Conservation (phyloP, 2,113 vertebrate species). For the Tichodroma muraria region DNA sequence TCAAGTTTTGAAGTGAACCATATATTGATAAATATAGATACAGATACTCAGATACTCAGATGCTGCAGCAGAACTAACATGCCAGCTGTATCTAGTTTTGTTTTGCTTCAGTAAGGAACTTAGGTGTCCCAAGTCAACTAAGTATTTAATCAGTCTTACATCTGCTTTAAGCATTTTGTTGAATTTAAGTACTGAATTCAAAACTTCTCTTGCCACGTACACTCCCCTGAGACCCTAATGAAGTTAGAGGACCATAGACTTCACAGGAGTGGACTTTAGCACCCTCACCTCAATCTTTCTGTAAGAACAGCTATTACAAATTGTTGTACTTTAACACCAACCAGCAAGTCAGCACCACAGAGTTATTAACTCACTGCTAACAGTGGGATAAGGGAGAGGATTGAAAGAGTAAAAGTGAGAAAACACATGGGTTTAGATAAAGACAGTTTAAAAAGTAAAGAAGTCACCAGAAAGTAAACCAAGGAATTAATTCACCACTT, state of each 20-base stretch:
- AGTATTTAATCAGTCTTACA: background rate
- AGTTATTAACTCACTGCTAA: background rate
- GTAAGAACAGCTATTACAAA: background rate
- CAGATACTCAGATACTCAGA: background rate
- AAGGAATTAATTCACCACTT: background rate
- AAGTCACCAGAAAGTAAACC: background rate
- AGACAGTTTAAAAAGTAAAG: background rate
- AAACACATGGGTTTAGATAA: background rate
- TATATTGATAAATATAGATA: conserved; percentile 3
- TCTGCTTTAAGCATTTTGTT: background rate
- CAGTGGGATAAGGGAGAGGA: background rate
- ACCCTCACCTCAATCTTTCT: accelerated
- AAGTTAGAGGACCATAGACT: background rate
- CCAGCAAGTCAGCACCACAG: background rate
- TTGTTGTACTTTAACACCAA: background rate
- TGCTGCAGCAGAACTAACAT: background rate
- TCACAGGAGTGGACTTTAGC: background rate
- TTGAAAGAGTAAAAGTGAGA: background rate
- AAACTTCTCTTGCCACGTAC: background rate
- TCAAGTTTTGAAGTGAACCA: background rate
- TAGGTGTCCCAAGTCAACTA: background rate
- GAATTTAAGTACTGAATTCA: background rate
- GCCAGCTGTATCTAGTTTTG: background rate
- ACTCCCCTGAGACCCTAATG: background rate
- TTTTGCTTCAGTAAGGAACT: background rate